Base-by-base conservation (phyloP, 2,888 invertebrate species). In the Eulithis testata region DNA sequence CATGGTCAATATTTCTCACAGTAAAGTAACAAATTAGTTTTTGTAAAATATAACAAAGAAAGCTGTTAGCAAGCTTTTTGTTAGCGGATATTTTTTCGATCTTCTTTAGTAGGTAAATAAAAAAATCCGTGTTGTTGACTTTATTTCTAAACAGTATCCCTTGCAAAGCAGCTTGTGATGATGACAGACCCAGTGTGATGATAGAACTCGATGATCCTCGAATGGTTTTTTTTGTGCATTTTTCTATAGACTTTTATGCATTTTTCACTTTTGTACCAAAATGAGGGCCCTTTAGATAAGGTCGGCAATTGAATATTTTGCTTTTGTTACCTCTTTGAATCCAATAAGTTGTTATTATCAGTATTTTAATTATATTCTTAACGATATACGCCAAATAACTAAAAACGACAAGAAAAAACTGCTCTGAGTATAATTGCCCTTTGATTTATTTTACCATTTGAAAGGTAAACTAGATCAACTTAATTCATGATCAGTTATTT, bases 241-340 rank as follows among this genome's bases (percentile, higher is more conserved):
- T 51, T n/a, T 47, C 31, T 51, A 31, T 4, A 51, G 8, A 9
- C 21, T 21, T 50, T 31, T 11, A 21, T 21, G 47, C 49, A 50
- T 52, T 52, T 52, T 52, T 52, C 51, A 50, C 49, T 50, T 50
- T 50, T 52, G 8, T 36, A 36, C 37, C 47, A 49, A 57, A 49
- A 11, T 11, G 0, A 49, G 44, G 4, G 9, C 40, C 40, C 40
- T 40, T 40, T 40, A 31, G 40, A 40, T 40, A 11, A 8, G 8
- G 6, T 31, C 6, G 40, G 7, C 8, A 40, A 40, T 5, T 40
- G 40, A 40, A 31, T 31, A 31, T 31, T 31, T 40, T 8, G 40
- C 9, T 40, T 40, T 40, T 5, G 21, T 21, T 21, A 21, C 21
- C 21, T 21, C 21, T 21, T 21, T 21, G 21, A 21, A 21, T 21